These are phyloP conservation scores for Sturnira hondurensis DNA, from an alignment of 2,113 vertebrate genomes.

Conservation along the genomic window DNA sequence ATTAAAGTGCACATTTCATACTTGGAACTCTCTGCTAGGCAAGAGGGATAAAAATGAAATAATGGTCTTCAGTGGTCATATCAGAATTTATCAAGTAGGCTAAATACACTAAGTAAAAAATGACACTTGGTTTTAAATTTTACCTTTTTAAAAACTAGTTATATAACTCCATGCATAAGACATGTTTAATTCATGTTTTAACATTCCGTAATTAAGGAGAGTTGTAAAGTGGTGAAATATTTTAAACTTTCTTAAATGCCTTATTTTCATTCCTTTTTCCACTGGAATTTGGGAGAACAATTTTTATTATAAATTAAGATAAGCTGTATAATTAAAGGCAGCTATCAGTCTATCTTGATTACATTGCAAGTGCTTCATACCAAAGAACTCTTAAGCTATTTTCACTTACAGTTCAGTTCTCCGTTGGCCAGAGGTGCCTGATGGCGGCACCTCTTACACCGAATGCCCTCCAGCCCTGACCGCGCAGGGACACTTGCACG, in stretches of 20 bases:
- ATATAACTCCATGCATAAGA: background rate
- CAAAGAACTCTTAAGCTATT: background rate
- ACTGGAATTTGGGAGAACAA: conserved; percentile 12
- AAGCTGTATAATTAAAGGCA: background rate
- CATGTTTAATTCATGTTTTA: conserved; percentile 6
- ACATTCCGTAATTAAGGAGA: background rate
- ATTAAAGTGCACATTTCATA: background rate
- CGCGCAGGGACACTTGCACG: background rate
- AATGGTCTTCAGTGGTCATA: background rate
- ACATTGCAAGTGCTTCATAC: background rate
- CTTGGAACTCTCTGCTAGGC: background rate
- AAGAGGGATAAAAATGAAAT: background rate
- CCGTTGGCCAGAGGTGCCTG: background rate
- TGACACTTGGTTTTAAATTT: background rate
- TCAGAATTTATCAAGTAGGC: background rate
- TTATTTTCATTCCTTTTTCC: background rate
- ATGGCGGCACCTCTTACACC: background rate
- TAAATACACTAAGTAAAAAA: background rate
- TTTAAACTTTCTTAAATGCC: conserved; percentile 26
- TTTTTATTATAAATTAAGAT: conserved; percentile 22
- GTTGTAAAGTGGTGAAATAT: background rate
- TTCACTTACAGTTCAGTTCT: background rate
- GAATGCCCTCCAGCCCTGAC: background rate
- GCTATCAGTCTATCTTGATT: background rate
- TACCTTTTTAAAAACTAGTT: background rate